Evolutionary conservation across 2,113 vertebrate species (phyloP), one percentile per base, ranked within the genome.

Genomic region (Leiothrix lutea): DNA sequence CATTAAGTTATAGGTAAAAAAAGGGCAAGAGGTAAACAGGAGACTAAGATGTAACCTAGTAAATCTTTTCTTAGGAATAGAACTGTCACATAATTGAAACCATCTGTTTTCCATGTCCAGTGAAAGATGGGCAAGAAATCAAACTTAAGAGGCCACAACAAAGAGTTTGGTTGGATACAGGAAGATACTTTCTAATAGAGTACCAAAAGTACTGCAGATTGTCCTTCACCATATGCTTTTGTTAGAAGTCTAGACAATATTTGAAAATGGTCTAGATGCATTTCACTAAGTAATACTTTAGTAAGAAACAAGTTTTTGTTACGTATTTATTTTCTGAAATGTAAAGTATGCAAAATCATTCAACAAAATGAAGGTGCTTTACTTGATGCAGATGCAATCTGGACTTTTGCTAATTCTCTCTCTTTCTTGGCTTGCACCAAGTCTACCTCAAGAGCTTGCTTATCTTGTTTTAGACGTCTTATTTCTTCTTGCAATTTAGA

Each of bases 381-480:
- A 99, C 99, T 99, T 95, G 98, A 97, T 77, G 96, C 94, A 80
- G 98, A 97, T 86, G 87, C 64, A 81, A 97, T 90, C 92, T 98
- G 98, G 31, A 94, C 93, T 97, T 98, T 98, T 21, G 98, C 98
- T 65, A 98, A 91, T 94, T 99, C 98, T 94, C 98, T 97, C 80
- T 99, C 99, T 85, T 97, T 99, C 93, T 97, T 99, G 94, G 98
- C 95, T 78, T 98, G 98, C 86, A 98, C 97, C 86, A 99, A 95
- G 73, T 99, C 99, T 23, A 99, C 98, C 73, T 98, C 98, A 81
- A 99, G 97, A 83, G 98, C 97, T 96, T 99, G 98, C 61, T 99
- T 99, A 54, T 99, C 98, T 90, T 99, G 98, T 86, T 98, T 98
- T 66, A 99, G 96, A 77, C 86, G 96, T 91, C 88, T 98, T 81